Evolutionary conservation across 2,113 vertebrate species (phyloP).

Genomic region (Rhinopomastus cyanomelas): DNA sequence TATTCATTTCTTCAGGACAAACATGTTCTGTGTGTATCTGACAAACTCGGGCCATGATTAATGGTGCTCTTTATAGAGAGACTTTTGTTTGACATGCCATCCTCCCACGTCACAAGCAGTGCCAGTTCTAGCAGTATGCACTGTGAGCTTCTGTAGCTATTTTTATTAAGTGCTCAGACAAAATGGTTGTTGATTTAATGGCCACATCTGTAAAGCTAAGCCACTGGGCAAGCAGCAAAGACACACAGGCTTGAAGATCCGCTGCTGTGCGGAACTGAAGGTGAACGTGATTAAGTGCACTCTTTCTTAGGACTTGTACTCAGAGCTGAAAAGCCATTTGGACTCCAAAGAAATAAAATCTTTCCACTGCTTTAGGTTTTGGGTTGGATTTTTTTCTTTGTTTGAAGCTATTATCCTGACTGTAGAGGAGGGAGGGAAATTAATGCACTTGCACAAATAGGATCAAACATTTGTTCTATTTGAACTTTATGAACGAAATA

Average conservation of each 20-base stretch:
- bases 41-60: not conserved
- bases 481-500: constrained; percentile 16
- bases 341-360: not conserved
- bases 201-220: not conserved
- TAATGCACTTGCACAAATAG: accelerated
- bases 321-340: not conserved
- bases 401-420: not conserved
- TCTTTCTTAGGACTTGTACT: not conserved
- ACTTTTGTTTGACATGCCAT: not conserved
- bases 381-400: not conserved
- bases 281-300: not conserved
- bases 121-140: not conserved
- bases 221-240: not conserved
- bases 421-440: not conserved
- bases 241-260: not conserved
- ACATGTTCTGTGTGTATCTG: not conserved
- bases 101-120: not conserved
- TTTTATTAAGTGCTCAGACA: not conserved
- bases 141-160: not conserved
- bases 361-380: not conserved
- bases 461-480: not conserved
- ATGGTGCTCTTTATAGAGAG: not conserved
- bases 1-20: not conserved
- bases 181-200: not conserved
- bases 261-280: not conserved